Evolutionary conservation across 2,113 vertebrate genomes (phyloP).

Genomic region (Stomatorhinus ivindoensis): DNA sequence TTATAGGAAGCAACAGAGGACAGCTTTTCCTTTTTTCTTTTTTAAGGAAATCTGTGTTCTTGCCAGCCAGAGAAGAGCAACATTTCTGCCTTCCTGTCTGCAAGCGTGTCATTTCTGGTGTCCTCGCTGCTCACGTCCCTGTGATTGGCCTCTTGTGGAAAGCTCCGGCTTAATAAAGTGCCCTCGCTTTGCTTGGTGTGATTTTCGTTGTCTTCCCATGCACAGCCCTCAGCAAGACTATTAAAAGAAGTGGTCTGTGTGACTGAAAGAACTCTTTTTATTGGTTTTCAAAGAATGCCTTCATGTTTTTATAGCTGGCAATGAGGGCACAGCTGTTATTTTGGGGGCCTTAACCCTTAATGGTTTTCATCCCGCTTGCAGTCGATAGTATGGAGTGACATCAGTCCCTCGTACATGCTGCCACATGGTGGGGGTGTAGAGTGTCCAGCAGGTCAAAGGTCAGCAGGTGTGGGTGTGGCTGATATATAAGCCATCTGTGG

Average conservation of each 20-base stretch:
- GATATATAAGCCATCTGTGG: constrained; percentile 21
- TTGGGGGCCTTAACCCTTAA: neutral
- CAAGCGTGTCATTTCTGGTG: neutral
- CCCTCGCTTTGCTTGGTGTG: neutral
- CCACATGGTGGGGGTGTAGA: neutral
- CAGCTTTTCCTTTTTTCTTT: neutral
- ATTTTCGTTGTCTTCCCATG: neutral
- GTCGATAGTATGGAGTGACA: neutral
- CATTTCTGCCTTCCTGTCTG: neutral
- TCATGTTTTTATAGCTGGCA: neutral
- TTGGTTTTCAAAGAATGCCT: neutral
- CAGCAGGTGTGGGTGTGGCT: neutral
- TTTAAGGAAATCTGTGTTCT: neutral
- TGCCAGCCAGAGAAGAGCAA: neutral
- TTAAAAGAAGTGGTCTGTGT: neutral
- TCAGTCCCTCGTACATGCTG: neutral
- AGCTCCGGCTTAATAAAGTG: neutral
- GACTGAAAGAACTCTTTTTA: neutral
- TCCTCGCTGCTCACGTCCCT: neutral
- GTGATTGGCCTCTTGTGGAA: neutral
- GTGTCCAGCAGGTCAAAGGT: neutral
- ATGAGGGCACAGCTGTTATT: neutral
- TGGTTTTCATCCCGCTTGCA: neutral
- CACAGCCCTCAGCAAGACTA: neutral
- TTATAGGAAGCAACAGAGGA: neutral